These are phyloP conservation scores for Colostygia pectinataria DNA, from an alignment of 2,888 invertebrate species.

Conservation along the genomic window DNA sequence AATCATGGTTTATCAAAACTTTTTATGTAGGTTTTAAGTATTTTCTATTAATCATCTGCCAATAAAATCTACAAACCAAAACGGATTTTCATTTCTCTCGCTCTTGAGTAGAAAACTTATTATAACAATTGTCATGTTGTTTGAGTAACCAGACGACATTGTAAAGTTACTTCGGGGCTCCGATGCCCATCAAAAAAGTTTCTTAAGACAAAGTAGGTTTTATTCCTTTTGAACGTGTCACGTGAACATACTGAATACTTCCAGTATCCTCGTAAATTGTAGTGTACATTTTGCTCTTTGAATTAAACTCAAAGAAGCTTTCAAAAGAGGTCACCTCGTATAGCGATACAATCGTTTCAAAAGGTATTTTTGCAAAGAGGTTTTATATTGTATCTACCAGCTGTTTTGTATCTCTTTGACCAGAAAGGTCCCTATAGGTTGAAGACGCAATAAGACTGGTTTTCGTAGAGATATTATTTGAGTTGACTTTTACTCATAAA, in stretches of 20 bases:
- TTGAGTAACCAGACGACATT: slow-evolving; percentile 24
- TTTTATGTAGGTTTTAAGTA: too few relatives aligned
- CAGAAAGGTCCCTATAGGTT: not conserved
- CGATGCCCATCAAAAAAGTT: slow-evolving; percentile 21
- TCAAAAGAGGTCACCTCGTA: slow-evolving; percentile 25
- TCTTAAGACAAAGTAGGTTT: slow-evolving; percentile 24
- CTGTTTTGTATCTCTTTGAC: slow-evolving; percentile 3
- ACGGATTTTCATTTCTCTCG: not conserved
- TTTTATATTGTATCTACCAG: slow-evolving; percentile 2
- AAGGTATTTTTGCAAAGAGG: slow-evolving; percentile 24
- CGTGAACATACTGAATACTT: slow-evolving; percentile 9
- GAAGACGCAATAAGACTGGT: not conserved
- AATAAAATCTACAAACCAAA: too few relatives aligned
- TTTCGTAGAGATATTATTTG: not conserved
- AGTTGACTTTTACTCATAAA: too few relatives aligned
- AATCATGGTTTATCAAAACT: too few relatives aligned
- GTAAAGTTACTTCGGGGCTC: slow-evolving; percentile 15
- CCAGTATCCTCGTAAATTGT: slow-evolving; percentile 12
- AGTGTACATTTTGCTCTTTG: slow-evolving; percentile 13
- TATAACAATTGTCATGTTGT: slow-evolving; percentile 12
- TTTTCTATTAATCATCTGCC: too few relatives aligned
- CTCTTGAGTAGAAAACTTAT: slow-evolving; percentile 6
- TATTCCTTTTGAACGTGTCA: slow-evolving; percentile 20
- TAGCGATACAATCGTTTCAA: slow-evolving; percentile 17
- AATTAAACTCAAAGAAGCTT: slow-evolving; percentile 14